phyloP scores from a whole-genome alignment of 2,888 invertebrate species.

The Fabriciana adippe region DNA sequence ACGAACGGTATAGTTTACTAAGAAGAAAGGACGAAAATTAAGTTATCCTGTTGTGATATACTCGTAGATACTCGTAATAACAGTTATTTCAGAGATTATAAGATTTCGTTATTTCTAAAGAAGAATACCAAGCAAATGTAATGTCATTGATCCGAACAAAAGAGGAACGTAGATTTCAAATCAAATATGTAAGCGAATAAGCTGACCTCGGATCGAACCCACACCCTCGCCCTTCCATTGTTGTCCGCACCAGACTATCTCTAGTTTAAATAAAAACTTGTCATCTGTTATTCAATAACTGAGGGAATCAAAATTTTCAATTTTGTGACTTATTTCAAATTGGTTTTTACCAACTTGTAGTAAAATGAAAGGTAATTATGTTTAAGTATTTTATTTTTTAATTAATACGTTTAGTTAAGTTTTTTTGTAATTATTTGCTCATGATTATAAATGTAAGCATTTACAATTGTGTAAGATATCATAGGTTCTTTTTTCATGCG shows the following conservation, averaged over 20 bases:
- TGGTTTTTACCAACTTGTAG: neutral
- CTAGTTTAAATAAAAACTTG: conserved; percentile 53
- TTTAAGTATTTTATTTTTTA: conserved; percentile 33
- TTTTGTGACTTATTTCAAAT: conserved; percentile 13
- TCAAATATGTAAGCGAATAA: conserved; percentile 25
- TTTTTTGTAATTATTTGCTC: no score
- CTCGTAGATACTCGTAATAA: neutral
- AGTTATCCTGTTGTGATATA: no score
- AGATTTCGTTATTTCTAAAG: conserved; percentile 6
- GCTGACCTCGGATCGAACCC: conserved; percentile 33
- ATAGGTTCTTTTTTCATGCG: no score
- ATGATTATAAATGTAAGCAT: no score
- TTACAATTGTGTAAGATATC: no score
- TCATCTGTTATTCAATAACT: conserved; percentile 25
- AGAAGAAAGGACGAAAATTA: no score
- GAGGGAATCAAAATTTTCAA: conserved; percentile 12
- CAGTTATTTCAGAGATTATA: neutral
- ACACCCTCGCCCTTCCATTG: conserved; percentile 39
- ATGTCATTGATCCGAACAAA: conserved; percentile 26
- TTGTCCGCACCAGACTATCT: conserved; percentile 45
- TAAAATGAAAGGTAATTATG: neutral
- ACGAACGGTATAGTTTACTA: no score
- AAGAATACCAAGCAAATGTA: conserved; percentile 26
- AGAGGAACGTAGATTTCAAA: conserved; percentile 13
- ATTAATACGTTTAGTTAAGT: no score